Evolutionary conservation across 2,888 invertebrate genomes (phyloP).

Genomic region (Ectobius pallidus): DNA sequence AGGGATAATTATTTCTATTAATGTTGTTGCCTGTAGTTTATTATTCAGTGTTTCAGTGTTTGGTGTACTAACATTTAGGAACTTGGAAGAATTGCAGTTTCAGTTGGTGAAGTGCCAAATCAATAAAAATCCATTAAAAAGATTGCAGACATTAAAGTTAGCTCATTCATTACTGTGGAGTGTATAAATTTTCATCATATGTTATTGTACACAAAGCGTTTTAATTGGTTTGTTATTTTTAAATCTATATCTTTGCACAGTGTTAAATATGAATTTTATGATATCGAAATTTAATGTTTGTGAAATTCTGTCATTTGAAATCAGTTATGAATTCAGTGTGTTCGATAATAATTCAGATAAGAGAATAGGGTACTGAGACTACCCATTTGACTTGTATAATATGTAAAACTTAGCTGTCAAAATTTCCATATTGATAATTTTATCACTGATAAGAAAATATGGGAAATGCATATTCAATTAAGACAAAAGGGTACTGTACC

Average conservation of each 20-base stretch:
- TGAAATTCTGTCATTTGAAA: conserved; percentile 10
- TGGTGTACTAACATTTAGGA: not conserved
- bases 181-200: conserved; percentile 35
- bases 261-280: conserved; percentile 27
- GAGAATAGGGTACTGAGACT: not conserved
- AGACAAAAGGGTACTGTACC: conserved; percentile 32
- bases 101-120: conserved; percentile 11
- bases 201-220: conserved; percentile 19
- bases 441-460: not conserved
- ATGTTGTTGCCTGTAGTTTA: not conserved
- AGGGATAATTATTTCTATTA: not conserved
- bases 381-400: not conserved
- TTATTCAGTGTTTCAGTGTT: not conserved
- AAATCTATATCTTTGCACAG: conserved; percentile 27
- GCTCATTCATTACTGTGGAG: conserved; percentile 23
- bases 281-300: conserved; percentile 23
- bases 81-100: not conserved
- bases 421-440: conserved; percentile 16
- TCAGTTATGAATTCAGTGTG: conserved; percentile 11
- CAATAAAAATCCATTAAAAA: conserved; percentile 2
- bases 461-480: conserved; percentile 41
- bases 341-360: conserved; percentile 2
- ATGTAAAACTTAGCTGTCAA: not conserved
- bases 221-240: conserved; percentile 31
- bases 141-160: not conserved